These are phyloP conservation scores for Drosophila pseudotalamancana DNA, from an alignment of 2,888 invertebrate genomes.

Conservation along the genomic window DNA sequence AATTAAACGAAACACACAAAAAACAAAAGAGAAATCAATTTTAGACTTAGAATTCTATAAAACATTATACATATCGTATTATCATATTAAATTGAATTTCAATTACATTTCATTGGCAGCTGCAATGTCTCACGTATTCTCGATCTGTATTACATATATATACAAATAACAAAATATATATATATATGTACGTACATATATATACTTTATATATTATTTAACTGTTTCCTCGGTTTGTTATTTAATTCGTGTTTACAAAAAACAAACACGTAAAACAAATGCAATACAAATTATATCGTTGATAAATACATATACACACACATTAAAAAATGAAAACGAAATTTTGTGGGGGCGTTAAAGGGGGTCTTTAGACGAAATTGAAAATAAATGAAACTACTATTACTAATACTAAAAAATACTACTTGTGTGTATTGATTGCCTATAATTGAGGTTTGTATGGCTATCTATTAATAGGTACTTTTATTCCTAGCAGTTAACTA, in stretches of 20 bases:
- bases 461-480: neutral
- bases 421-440: neutral
- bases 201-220: conserved; percentile 11
- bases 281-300: conserved; percentile 35
- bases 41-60: conserved; percentile 42
- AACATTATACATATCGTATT: conserved; percentile 70
- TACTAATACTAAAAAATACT: conserved; percentile 37
- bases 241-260: conserved; percentile 17
- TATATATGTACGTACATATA: conserved; percentile 16
- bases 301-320: conserved; percentile 13
- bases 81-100: conserved; percentile 42
- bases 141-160: conserved; percentile 15
- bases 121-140: conserved; percentile 30
- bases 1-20: conserved; percentile 22
- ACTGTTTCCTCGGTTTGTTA: conserved; percentile 1
- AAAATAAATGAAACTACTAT: conserved; percentile 24
- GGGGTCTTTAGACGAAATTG: conserved; percentile 33
- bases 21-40: conserved; percentile 3
- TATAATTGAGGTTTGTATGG: neutral
- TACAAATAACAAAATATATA: conserved; percentile 19
- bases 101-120: conserved; percentile 39
- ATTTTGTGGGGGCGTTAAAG: conserved; percentile 28
- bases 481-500: neutral
- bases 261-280: conserved; percentile 30
- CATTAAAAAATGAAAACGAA: conserved; percentile 3